Conservation (phyloP, 1,140 invertebrate genomes). For the Tetramorium parvispinum region DNA sequence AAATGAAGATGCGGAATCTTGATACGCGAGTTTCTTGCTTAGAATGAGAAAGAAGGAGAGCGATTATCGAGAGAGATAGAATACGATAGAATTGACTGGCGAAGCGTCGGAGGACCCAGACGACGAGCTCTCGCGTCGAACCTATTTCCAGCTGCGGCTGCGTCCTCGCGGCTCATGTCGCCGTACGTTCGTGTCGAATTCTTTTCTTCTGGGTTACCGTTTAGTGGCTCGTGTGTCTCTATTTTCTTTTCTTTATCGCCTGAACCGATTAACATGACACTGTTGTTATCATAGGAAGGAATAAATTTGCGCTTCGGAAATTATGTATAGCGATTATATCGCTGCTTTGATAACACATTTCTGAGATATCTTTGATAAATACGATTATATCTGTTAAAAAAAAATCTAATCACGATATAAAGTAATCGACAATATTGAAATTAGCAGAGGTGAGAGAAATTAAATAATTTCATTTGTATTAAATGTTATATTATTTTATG, state of each 20-base stretch:
- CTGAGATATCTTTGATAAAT: background rate
- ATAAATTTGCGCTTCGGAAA: background rate
- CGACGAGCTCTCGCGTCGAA: slow-evolving; percentile 68
- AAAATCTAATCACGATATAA: background rate
- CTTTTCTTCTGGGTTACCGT: slow-evolving; percentile 38
- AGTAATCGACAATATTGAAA: background rate
- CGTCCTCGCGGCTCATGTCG: slow-evolving; percentile 66
- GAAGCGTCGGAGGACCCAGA: slow-evolving; percentile 53
- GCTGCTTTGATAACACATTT: background rate
- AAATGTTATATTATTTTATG: background rate
- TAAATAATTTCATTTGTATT: background rate
- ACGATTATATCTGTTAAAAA: background rate
- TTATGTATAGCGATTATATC: background rate
- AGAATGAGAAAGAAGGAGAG: background rate
- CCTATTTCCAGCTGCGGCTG: slow-evolving; percentile 71
- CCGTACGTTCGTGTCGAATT: slow-evolving; percentile 47
- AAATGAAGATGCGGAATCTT: background rate
- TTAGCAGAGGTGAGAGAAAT: background rate
- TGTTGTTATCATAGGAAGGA: background rate
- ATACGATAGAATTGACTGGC: slow-evolving; percentile 33
- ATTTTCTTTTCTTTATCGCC: background rate
- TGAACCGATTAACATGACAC: background rate
- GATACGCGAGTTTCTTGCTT: background rate
- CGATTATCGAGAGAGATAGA: slow-evolving; percentile 31
- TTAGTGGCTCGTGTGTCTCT: background rate